Evolutionary conservation across 1,140 invertebrate genomes (phyloP).

Genomic region (Portunus trituberculatus): DNA sequence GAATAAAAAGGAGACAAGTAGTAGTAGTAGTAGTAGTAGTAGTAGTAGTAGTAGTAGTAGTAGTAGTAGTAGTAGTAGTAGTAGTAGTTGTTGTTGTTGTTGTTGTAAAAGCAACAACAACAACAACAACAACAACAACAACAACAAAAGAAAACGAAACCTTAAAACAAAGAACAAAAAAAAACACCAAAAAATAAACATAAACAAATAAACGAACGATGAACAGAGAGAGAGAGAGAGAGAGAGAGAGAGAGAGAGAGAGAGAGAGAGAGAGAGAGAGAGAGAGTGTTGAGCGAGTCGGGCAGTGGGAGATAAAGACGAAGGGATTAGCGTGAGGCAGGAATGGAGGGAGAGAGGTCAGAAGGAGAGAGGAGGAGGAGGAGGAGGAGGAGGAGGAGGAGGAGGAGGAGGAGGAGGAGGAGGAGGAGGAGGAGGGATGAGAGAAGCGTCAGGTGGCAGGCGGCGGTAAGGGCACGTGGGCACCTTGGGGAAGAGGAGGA

Average conservation of each 20-base stretch:
- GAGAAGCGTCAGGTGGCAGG: not conserved
- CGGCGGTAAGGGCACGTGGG: not conserved
- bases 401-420: not conserved
- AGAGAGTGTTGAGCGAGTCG: not conserved
- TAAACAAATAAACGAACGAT: not conserved
- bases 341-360: not conserved
- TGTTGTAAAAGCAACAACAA: not conserved
- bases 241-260: constrained; percentile 32
- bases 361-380: not conserved
- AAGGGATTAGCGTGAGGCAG: not conserved
- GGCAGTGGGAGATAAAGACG: too few species aligned
- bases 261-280: not conserved
- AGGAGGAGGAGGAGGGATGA: not conserved
- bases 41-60: too few species aligned
- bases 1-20: not conserved
- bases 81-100: too few species aligned
- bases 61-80: too few species aligned
- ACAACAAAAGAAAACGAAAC: not conserved
- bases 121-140: not conserved
- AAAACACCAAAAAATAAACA: not conserved
- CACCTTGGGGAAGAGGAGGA: not conserved
- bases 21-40: too few species aligned
- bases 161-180: not conserved
- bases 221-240: constrained; percentile 32
- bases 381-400: not conserved